A percentile compares a stretch with the other conserved stretches of the same genome.
Conservation (phyloP, 2,113 vertebrate species). For the Quiscalus mexicanus region DNA sequence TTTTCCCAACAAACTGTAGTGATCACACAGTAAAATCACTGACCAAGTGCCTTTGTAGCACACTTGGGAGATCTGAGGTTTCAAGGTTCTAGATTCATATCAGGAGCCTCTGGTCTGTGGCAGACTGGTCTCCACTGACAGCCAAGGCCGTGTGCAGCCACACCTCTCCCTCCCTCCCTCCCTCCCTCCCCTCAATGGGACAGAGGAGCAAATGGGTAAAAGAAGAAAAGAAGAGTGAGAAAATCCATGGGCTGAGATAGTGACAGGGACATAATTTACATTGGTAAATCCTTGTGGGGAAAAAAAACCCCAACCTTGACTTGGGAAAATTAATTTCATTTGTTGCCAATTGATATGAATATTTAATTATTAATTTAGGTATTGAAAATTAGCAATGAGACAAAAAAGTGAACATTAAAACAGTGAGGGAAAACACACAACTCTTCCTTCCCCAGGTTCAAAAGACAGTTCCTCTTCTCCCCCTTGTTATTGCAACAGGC, state of each 20-base stretch:
- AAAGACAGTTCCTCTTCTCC: background rate
- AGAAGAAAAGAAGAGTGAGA: background rate
- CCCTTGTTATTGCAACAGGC: background rate
- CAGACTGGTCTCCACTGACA: background rate
- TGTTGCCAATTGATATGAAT: background rate
- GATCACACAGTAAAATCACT: background rate
- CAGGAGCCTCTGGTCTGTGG: background rate
- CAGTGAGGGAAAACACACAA: background rate
- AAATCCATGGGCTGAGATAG: background rate
- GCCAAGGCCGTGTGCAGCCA: background rate
- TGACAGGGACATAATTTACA: background rate
- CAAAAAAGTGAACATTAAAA: background rate
- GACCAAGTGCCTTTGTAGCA: background rate
- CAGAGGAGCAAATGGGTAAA: background rate
- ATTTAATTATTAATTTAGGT: background rate
- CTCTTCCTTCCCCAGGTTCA: background rate
- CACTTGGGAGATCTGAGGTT: background rate
- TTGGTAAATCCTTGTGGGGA: background rate
- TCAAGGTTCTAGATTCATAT: background rate
- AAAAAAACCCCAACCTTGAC: fast-evolving
- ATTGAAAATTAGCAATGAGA: background rate
- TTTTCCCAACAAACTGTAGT: background rate
- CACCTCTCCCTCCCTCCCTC: fast-evolving
- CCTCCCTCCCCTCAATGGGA: background rate
- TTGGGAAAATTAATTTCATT: background rate